A percentile compares a stretch with the other conserved stretches of the same genome.
Evolutionary conservation across 2,888 invertebrate genomes (phyloP).

Genomic region (Trichacis sp.): DNA sequence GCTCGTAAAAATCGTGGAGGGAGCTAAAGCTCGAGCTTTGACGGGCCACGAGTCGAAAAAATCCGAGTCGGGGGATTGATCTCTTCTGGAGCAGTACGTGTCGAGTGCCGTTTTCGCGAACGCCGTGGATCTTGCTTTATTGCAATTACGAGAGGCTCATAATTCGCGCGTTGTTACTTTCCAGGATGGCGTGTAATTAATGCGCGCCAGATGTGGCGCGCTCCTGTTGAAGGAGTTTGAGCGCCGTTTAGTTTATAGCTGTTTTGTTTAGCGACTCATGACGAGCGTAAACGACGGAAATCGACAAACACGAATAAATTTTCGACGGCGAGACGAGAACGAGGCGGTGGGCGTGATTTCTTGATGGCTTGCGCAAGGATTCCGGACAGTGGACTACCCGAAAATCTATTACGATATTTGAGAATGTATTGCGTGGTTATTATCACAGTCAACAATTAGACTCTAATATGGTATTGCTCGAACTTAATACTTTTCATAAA

Average conservation of each 20-base stretch:
- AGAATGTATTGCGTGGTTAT: too few species aligned
- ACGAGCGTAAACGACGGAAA: not conserved
- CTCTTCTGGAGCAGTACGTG: too few species aligned
- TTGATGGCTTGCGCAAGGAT: too few species aligned
- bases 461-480: too few species aligned
- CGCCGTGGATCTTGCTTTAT: not conserved
- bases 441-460: too few species aligned
- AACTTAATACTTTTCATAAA: too few species aligned
- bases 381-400: too few species aligned
- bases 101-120: not conserved
- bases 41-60: too few species aligned
- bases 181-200: conserved; percentile 1
- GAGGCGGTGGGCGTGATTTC: not conserved
- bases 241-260: conserved; percentile 3
- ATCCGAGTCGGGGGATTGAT: not conserved
- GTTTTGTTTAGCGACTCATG: not conserved
- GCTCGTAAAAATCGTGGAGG: not conserved
- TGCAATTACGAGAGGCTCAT: not conserved
- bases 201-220: conserved; percentile 7
- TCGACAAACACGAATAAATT: not conserved
- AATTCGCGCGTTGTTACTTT: conserved; percentile 5
- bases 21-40: not conserved
- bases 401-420: too few species aligned
- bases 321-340: not conserved
- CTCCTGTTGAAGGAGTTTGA: conserved; percentile 4